phyloP scores from a whole-genome alignment of 2,113 vertebrate species.

The Cacatua alba region DNA sequence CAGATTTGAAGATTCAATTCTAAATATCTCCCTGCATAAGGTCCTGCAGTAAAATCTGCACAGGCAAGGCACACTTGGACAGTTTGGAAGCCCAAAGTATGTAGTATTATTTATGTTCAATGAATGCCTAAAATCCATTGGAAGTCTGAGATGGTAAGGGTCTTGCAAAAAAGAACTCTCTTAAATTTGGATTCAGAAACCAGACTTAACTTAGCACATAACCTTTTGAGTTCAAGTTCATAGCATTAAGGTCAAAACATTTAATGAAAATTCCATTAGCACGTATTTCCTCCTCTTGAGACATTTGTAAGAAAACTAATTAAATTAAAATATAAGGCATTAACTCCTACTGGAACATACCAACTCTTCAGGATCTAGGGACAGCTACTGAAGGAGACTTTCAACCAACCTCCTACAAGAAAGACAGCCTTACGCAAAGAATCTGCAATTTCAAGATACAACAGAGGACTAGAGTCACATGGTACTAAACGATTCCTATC shows the following conservation, averaged over 20 bases:
- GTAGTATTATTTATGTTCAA: background rate
- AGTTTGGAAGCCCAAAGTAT: background rate
- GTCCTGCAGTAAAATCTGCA: background rate
- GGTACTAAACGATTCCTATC: background rate
- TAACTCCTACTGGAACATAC: background rate
- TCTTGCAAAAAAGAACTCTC: background rate
- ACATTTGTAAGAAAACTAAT: background rate
- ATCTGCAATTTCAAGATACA: background rate
- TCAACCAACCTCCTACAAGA: background rate
- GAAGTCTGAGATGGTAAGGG: background rate
- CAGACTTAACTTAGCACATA: background rate
- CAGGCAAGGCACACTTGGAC: background rate
- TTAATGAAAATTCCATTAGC: background rate
- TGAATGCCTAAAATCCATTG: background rate
- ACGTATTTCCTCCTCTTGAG: background rate
- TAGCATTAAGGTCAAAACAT: background rate
- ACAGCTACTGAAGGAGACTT: background rate
- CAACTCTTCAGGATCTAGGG: background rate
- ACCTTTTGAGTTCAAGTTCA: background rate
- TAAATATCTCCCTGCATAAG: background rate
- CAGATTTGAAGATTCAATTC: background rate
- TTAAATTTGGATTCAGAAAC: background rate
- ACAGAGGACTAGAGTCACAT: background rate
- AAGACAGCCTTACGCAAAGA: background rate
- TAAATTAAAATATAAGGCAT: background rate